Percentiles rank a stretch among this genome's conserved stretches.
phyloP scores from a whole-genome alignment of 1,140 invertebrate genomes.

The Adoxophyes honmai region DNA sequence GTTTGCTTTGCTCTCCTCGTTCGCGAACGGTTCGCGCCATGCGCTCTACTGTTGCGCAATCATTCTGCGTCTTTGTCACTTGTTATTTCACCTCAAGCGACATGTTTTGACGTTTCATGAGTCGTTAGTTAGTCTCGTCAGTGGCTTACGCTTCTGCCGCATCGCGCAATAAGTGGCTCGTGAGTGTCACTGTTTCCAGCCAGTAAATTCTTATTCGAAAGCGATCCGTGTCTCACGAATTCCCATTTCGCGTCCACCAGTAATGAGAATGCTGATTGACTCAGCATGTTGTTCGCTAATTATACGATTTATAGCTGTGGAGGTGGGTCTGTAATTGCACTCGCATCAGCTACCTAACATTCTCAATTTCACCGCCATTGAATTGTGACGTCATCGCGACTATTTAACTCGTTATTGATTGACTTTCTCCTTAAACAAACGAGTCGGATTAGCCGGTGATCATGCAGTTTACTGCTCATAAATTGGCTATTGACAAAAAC shows the following conservation, averaged over 20 bases:
- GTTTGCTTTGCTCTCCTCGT: constrained; percentile 27
- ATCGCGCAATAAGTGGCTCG: constrained; percentile 19
- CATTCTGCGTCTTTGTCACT: neutral
- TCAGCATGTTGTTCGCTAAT: constrained; percentile 37
- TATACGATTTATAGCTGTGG: constrained; percentile 31
- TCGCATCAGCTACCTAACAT: constrained; percentile 15
- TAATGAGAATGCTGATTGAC: constrained; percentile 43
- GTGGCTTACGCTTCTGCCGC: neutral
- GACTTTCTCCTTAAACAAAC: constrained; percentile 43
- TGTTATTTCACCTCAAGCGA: neutral
- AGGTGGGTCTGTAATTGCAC: constrained; percentile 14
- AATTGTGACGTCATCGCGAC: constrained; percentile 23
- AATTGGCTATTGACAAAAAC: constrained; percentile 51
- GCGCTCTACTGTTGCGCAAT: neutral
- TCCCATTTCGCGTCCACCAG: constrained; percentile 33
- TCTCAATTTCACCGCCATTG: constrained; percentile 35
- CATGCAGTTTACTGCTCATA: constrained; percentile 40
- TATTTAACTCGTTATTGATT: constrained; percentile 29
- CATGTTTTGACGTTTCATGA: neutral
- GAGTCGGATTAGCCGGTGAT: constrained; percentile 43
- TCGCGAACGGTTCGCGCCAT: no score
- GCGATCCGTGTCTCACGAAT: constrained; percentile 44
- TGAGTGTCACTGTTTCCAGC: constrained; percentile 42
- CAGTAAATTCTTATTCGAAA: constrained; percentile 55
- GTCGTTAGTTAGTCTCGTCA: neutral